Evolutionary conservation across 2,888 invertebrate species (phyloP).

Genomic region (Busseola fusca): DNA sequence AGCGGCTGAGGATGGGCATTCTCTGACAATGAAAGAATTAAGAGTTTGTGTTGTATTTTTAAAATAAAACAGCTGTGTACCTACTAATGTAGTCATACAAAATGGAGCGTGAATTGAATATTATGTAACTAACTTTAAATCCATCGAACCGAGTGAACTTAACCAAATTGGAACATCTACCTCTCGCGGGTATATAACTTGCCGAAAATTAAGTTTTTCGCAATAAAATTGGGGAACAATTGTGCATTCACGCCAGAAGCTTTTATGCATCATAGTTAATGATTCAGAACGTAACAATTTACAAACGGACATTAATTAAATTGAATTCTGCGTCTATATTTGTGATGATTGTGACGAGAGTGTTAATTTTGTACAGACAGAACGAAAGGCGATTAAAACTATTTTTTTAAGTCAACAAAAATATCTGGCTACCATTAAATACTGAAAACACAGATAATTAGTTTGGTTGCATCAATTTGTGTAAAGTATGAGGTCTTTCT

Average conservation of each 20-base stretch:
- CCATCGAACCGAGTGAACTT: neutral
- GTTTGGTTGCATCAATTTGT: neutral
- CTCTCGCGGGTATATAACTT: slow-evolving; percentile 10
- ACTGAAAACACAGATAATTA: neutral
- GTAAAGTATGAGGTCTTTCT: too few species aligned
- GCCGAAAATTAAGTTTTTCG: slow-evolving; percentile 22
- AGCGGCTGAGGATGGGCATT: neutral
- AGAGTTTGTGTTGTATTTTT: neutral
- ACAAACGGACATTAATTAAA: slow-evolving; percentile 49
- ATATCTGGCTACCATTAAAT: neutral
- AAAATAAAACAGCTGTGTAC: neutral
- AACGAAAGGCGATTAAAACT: neutral
- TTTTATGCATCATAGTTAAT: slow-evolving; percentile 49
- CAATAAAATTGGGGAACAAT: slow-evolving; percentile 31
- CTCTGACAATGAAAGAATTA: neutral
- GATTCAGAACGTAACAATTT: slow-evolving; percentile 59
- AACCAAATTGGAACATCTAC: slow-evolving; percentile 18
- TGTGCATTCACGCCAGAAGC: slow-evolving; percentile 34
- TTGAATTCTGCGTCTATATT: slow-evolving; percentile 41
- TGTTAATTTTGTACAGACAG: slow-evolving; percentile 28
- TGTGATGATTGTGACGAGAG: slow-evolving; percentile 28
- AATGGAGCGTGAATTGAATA: neutral
- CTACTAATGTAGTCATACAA: neutral
- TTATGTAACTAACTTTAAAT: neutral
- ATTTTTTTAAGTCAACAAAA: neutral